Evolutionary conservation across 2,888 invertebrate species (phyloP).

Genomic region (Palloptera scutellata): DNA sequence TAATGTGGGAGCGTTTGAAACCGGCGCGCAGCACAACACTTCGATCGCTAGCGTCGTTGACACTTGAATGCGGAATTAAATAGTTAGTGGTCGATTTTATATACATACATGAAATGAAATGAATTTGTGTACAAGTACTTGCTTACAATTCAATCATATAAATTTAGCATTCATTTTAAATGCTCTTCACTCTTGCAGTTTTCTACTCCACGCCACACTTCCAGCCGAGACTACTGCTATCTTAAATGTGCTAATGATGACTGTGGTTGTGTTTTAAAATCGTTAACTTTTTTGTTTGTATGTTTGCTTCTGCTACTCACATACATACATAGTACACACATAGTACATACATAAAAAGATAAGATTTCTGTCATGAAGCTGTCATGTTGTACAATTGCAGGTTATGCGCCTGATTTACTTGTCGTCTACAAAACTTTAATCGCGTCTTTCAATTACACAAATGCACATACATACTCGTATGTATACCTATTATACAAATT

Average conservation of each 20-base stretch:
- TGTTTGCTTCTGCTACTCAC: too few relatives aligned
- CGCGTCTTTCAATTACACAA: background rate
- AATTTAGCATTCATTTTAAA: too few relatives aligned
- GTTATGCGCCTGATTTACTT: background rate
- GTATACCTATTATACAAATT: too few relatives aligned
- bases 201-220: too few relatives aligned
- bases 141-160: too few relatives aligned
- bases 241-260: background rate
- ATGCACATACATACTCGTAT: too few relatives aligned
- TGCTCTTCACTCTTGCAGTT: too few relatives aligned
- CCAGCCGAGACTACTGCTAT: too few relatives aligned
- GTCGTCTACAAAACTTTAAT: background rate
- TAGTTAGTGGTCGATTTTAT: conserved; percentile 4
- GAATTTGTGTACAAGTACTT: background rate
- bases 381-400: conserved; percentile 3
- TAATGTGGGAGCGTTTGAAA: background rate
- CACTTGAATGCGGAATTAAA: conserved; percentile 20
- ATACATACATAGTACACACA: too few relatives aligned
- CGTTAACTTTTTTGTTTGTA: too few relatives aligned
- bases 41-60: conserved; percentile 9
- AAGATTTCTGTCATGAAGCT: background rate
- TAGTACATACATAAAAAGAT: too few relatives aligned
- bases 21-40: background rate
- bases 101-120: background rate
- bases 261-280: background rate